Conservation (phyloP, 2,888 invertebrate genomes). For the Alsophila aescularia region DNA sequence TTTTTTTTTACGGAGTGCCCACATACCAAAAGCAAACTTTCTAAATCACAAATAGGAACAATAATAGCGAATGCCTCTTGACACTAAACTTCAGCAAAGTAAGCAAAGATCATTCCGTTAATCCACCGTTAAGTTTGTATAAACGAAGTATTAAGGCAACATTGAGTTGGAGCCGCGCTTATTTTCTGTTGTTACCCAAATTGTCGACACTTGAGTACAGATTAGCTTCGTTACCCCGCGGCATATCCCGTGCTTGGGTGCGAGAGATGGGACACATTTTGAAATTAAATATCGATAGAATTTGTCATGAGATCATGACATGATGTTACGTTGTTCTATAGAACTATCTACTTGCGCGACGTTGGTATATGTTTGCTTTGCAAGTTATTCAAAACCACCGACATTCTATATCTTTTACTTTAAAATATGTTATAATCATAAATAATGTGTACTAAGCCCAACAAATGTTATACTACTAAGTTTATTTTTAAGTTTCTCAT, state of each 20-base stretch:
- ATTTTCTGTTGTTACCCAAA: conserved; percentile 84
- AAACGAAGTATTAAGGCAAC: conserved; percentile 63
- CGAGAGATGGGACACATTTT: conserved; percentile 48
- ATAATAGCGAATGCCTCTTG: neutral
- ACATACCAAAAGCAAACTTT: too few species aligned
- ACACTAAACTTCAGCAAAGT: conserved; percentile 13
- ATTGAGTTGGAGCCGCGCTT: conserved; percentile 68
- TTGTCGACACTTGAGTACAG: conserved; percentile 84
- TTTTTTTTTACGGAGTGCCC: too few species aligned
- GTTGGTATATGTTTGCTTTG: too few species aligned
- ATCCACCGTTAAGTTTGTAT: conserved; percentile 52
- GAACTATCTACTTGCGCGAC: too few species aligned
- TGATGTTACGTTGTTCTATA: too few species aligned
- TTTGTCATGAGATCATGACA: too few species aligned
- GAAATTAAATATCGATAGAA: conserved; percentile 25
- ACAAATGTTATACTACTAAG: too few species aligned
- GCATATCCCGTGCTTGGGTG: conserved; percentile 67
- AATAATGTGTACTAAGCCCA: too few species aligned
- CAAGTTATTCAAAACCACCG: too few species aligned
- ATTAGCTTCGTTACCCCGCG: conserved; percentile 83
- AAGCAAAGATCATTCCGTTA: conserved; percentile 47
- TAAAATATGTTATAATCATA: too few species aligned
- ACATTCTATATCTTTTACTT: too few species aligned
- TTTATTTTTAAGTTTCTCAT: too few species aligned
- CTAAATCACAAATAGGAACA: neutral